These are phyloP conservation scores for Oceanites oceanicus DNA, from an alignment of 2,113 vertebrate species.

Conservation along the genomic window DNA sequence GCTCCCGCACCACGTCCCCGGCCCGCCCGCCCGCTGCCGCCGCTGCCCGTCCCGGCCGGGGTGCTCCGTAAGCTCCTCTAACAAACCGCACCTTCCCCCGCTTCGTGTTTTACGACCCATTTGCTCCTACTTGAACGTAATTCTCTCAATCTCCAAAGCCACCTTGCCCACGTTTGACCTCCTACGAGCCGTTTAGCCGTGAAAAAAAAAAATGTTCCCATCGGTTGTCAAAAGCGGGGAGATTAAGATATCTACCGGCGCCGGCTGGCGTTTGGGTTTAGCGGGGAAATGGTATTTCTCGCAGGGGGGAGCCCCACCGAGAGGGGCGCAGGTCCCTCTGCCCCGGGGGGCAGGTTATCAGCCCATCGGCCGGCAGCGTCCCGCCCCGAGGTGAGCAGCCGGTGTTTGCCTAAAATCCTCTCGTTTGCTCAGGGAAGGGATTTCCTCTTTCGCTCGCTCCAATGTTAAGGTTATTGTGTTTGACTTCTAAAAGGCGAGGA, in stretches of 20 bases:
- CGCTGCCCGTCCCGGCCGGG: background rate
- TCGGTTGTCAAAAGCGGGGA: background rate
- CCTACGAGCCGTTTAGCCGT: background rate
- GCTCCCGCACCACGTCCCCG: too few relatives aligned
- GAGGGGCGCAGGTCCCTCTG: background rate
- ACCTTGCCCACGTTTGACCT: background rate
- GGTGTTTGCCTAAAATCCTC: background rate
- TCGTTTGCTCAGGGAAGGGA: background rate
- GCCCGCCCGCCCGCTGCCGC: background rate
- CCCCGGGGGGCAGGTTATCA: background rate
- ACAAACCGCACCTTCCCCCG: background rate
- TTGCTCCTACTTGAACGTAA: background rate
- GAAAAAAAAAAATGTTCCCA: background rate
- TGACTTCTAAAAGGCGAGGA: background rate
- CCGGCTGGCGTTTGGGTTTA: background rate
- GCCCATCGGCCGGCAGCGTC: background rate
- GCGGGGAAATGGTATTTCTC: background rate
- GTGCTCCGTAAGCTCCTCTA: background rate
- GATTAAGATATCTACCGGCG: background rate
- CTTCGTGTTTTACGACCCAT: background rate
- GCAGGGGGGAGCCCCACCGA: background rate
- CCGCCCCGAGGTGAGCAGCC: background rate
- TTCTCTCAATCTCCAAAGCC: background rate
- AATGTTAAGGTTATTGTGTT: background rate
- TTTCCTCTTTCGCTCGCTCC: background rate